Percentiles rank a stretch among this genome's conserved stretches.
Evolutionary conservation across 35 echinoderm and acorn worm species (phyloP).

Genomic region (Apostichopus californicus): DNA sequence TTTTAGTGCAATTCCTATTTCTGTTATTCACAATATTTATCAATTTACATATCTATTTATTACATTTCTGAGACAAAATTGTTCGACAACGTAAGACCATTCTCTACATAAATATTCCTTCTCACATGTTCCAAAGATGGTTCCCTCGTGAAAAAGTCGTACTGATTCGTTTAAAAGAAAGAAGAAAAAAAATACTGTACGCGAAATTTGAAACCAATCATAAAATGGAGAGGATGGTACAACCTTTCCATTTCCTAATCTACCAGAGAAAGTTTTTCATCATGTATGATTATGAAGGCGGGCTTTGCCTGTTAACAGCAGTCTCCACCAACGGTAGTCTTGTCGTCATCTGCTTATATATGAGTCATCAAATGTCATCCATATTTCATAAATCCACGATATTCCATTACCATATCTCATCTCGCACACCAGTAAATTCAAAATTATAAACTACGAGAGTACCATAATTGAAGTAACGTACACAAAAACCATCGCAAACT

Average conservation of each 20-base stretch:
- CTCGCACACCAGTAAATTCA: conserved; percentile 21
- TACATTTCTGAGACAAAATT: too few relatives aligned
- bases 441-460: conserved; percentile 3
- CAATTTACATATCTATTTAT: too few relatives aligned
- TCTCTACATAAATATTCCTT: too few relatives aligned
- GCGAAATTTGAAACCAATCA: not conserved
- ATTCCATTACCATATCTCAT: conserved; percentile 22
- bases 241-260: not conserved
- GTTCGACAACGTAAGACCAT: too few relatives aligned
- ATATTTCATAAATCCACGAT: conserved; percentile 10
- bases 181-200: not conserved
- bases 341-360: not conserved
- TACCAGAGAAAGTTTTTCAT: not conserved
- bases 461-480: conserved; percentile 23
- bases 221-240: not conserved
- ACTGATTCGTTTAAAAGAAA: too few relatives aligned
- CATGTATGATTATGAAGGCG: not conserved
- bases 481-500: conserved; percentile 4
- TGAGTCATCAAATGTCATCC: conserved; percentile 17
- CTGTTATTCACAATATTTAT: too few relatives aligned
- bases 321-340: not conserved
- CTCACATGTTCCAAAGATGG: too few relatives aligned
- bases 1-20: too few relatives aligned
- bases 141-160: too few relatives aligned
- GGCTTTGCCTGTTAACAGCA: not conserved